phyloP scores from a whole-genome alignment of 2,888 invertebrate genomes.

The Plebejus melissa region DNA sequence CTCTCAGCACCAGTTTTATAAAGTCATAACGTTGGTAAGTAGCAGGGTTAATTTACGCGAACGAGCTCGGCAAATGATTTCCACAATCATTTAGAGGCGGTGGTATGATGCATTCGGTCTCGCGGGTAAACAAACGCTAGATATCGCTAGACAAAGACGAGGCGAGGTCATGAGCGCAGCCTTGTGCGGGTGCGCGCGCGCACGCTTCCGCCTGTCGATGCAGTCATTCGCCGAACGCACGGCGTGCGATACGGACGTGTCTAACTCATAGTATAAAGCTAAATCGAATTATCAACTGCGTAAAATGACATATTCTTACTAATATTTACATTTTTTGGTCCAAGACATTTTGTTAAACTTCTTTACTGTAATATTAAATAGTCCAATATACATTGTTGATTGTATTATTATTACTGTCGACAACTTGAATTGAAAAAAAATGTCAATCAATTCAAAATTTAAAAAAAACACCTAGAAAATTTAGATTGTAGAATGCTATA shows the following conservation, averaged over 20 bases:
- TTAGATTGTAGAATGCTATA: too few species aligned
- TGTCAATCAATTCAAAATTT: too few species aligned
- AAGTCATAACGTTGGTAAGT: constrained; percentile 16
- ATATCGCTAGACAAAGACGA: constrained; percentile 78
- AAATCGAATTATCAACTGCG: background rate
- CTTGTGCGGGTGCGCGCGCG: constrained; percentile 74
- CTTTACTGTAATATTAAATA: background rate
- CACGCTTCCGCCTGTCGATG: constrained; percentile 69
- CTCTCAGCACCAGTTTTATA: constrained; percentile 1
- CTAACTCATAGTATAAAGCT: background rate
- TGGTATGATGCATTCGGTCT: constrained; percentile 77
- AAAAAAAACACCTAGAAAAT: too few species aligned
- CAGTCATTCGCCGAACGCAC: constrained; percentile 44
- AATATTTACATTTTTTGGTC: background rate
- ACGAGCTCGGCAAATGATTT: constrained; percentile 28
- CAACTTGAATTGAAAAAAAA: too few species aligned
- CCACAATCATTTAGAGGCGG: constrained; percentile 55
- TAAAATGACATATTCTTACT: background rate
- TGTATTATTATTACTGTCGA: background rate
- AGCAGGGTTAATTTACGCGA: constrained; percentile 46
- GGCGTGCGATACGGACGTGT: constrained; percentile 47
- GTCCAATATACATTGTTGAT: background rate
- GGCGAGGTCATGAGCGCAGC: constrained; percentile 78
- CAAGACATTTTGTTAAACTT: background rate
- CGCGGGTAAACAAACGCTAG: constrained; percentile 75